Base-by-base conservation (phyloP, 2,797 vertebrate species). In the Peromyscus attwateri region DNA sequence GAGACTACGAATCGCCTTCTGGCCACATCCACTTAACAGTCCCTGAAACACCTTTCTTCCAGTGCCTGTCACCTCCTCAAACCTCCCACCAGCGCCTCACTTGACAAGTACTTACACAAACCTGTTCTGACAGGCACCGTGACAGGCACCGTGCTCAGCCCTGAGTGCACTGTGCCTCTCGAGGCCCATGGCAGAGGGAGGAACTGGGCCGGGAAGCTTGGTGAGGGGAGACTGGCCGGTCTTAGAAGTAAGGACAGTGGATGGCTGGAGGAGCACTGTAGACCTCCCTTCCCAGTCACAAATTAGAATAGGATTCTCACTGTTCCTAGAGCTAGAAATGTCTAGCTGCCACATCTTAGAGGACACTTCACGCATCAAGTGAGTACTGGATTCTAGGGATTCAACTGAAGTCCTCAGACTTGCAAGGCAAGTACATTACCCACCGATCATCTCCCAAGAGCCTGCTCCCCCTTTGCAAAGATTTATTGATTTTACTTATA, bases 251-350 rank as follows among this genome's bases (percentile, higher is more conserved):
- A 95, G 80, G 13, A 16, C 43, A 31, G 49, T 1, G 0, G 16
- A 2, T 52, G 43, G 0, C 4, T 19, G 55, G 1, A 60, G 31
- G 8, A 75, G 23, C 0, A 0, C 6, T 4, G 34, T 27, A 52
- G 8, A 31, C 31, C 29, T 84, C 19, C 49, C 29, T 17, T 31
- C 29, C 19, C 2, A 3, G 13, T 6, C 37, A 6, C 17, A 4
- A 43, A 37, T 27, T 7, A 68, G 71, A 27, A 31, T 21, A 34
- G 14, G 82, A 14, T 9, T 66, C 60, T 87, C 75, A 27, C 29
- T 6, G 46, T 66, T n/a, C 13, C 37, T n/a, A 23, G 14, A 49
- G 21, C 21, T 71, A 49, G 62, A 49, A 34, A n/a, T 66, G 10
- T 64, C 57, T 31, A 46, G 37, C 40, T 46, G 82, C 6, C 46